Conservation (phyloP, 2,797 vertebrate genomes). For the Acomys russatus region DNA sequence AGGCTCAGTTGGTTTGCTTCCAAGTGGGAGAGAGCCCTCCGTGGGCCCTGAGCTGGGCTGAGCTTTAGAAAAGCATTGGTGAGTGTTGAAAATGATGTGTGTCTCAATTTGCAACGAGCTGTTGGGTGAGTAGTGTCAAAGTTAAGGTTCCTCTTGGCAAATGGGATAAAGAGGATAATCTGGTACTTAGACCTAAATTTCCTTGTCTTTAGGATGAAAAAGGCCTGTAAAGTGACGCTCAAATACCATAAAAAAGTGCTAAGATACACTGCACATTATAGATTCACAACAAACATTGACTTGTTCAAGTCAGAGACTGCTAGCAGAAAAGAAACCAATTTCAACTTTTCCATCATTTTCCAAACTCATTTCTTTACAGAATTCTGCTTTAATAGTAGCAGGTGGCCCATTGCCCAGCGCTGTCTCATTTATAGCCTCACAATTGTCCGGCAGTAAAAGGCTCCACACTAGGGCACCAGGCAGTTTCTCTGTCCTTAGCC, state of each 20-base stretch:
- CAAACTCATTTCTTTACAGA: background rate
- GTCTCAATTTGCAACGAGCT: background rate
- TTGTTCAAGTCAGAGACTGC: background rate
- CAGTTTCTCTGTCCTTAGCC: background rate
- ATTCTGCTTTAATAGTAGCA: background rate
- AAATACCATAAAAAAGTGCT: constrained; percentile 47
- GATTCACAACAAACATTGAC: background rate
- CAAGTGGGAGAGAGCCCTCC: background rate
- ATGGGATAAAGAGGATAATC: constrained; percentile 20
- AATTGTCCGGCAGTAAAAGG: background rate
- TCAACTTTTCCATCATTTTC: constrained; percentile 27
- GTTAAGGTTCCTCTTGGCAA: constrained; percentile 12
- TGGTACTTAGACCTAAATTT: background rate
- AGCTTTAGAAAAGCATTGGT: constrained; percentile 8
- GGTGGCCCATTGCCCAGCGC: background rate
- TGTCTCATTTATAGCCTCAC: background rate
- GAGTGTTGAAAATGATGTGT: constrained; percentile 3
- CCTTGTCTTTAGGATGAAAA: background rate
- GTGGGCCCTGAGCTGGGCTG: background rate
- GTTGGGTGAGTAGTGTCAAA: background rate
- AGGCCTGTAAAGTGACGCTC: background rate
- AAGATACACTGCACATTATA: background rate
- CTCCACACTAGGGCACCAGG: background rate
- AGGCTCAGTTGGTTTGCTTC: constrained; percentile 4
- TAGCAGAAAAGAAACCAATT: constrained; percentile 24